Evolutionary conservation across 2,888 invertebrate genomes (phyloP).

Genomic region (Sphecodes monilicornis): DNA sequence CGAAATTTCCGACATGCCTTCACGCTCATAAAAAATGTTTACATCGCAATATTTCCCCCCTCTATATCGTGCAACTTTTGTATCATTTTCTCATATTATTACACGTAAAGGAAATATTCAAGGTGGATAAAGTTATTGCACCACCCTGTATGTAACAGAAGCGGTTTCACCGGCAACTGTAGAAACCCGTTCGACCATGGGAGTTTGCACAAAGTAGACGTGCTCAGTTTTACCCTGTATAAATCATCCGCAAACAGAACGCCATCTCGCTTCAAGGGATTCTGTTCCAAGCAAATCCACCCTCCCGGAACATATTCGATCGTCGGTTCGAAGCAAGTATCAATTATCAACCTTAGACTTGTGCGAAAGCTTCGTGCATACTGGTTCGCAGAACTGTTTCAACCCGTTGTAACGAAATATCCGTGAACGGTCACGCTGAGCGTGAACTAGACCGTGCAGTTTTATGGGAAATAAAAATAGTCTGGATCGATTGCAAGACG

Average conservation of each 20-base stretch:
- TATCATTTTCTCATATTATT: too few relatives aligned
- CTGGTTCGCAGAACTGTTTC: neutral
- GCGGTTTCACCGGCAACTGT: conserved; percentile 27
- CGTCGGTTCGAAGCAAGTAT: conserved; percentile 1
- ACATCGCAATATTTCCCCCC: too few relatives aligned
- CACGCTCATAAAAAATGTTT: too few relatives aligned
- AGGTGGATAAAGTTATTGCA: too few relatives aligned
- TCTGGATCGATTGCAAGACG: neutral
- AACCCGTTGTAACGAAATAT: neutral
- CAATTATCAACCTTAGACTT: conserved; percentile 3
- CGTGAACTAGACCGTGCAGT: neutral
- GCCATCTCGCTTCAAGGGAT: conserved; percentile 18
- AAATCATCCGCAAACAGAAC: conserved; percentile 39
- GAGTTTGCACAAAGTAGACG: conserved; percentile 32
- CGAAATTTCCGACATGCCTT: too few relatives aligned
- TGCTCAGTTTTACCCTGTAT: conserved; percentile 34
- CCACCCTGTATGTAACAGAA: conserved; percentile 43
- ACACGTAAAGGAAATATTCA: too few relatives aligned
- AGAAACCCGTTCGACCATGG: conserved; percentile 34
- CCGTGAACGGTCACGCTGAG: neutral
- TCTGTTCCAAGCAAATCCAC: neutral
- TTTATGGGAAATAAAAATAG: neutral
- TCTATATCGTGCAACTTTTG: too few relatives aligned
- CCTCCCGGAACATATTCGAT: conserved; percentile 17
- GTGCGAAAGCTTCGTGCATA: neutral